Percentiles rank a stretch among this genome's conserved stretches.
These are phyloP conservation scores for Physocephala rufipes DNA, from an alignment of 2,888 invertebrate species.

Conservation along the genomic window DNA sequence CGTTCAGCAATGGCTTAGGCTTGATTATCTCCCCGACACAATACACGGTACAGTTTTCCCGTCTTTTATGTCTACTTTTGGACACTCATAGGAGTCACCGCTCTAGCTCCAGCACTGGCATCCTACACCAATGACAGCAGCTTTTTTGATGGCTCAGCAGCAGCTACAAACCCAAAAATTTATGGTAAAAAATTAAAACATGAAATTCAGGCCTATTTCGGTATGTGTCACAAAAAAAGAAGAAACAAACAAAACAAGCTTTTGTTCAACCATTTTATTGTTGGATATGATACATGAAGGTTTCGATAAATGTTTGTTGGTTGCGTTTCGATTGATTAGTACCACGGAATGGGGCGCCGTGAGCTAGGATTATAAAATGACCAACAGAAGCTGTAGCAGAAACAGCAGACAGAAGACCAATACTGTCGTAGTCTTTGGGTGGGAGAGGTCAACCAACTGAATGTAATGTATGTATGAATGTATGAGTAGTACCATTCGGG, in stretches of 20 bases:
- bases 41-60: no score
- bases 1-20: no score
- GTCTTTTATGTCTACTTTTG: no score
- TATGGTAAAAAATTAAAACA: neutral
- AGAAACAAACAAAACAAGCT: conserved; percentile 12
- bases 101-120: no score
- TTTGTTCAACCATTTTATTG: conserved; percentile 3
- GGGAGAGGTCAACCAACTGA: neutral
- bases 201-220: conserved; percentile 21
- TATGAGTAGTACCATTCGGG: no score
- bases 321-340: neutral
- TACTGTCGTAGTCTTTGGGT: conserved; percentile 1
- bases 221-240: conserved; percentile 21
- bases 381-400: conserved; percentile 5
- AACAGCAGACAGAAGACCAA: neutral
- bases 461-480: no score
- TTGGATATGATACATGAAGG: neutral
- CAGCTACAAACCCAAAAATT: neutral
- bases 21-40: no score
- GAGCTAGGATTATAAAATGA: neutral
- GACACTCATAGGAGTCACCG: no score
- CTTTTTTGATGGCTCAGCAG: no score
- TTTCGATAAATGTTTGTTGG: neutral
- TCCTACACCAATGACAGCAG: no score
- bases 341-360: no score